Base-by-base conservation (phyloP, 1,140 invertebrate genomes). In the Hyles euphorbiae region DNA sequence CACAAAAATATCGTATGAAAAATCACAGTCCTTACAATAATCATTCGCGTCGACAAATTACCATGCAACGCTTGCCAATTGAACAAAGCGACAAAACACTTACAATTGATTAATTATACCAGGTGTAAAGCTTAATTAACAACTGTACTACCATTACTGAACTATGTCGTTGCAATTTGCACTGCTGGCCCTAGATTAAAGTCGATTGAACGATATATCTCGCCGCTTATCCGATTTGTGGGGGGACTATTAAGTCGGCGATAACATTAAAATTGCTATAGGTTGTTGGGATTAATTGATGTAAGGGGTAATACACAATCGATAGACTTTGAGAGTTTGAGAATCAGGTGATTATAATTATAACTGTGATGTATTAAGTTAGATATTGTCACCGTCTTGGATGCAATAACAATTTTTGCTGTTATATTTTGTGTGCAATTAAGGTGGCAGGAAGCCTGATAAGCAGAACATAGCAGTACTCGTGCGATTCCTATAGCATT, bases 111-210 rank as follows among this genome's bases (percentile, higher is more conserved):
- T 78, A 75, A 81, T 78, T 68, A 66, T 48, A 58, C 76, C 77
- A 80, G 72, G 70, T 82, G 79, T 78, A 73, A 66, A 58, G 60
- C 60, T 63, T 72, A 78, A 82, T 80, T 79, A 79, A 72, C 67
- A 72, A 45, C 45, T 70, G 66, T 53, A 60, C 46, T 34, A 34
- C 56, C 53, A 60, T 54, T 54, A 54, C 54, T 63, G 48, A 54
- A 54, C 50, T 68, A 59, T 66, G 68, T 74, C 65, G 50, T 48
- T 56, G 53, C 54, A 63, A 63, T 64, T 53, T 60, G 62, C 57
- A 56, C 59, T 56, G 54, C 53, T 48, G 53, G 40, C 22, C 22
- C 40, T 12, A 54, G 53, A 54, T 54, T 54, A 44, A 44, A 44
- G 12, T 54, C 65, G 62, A 68, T 68, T 61, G 47, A 60, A 62